Evolutionary conservation across 2,113 vertebrate species (phyloP).

Genomic region (Anarhynchus alexandrinus): DNA sequence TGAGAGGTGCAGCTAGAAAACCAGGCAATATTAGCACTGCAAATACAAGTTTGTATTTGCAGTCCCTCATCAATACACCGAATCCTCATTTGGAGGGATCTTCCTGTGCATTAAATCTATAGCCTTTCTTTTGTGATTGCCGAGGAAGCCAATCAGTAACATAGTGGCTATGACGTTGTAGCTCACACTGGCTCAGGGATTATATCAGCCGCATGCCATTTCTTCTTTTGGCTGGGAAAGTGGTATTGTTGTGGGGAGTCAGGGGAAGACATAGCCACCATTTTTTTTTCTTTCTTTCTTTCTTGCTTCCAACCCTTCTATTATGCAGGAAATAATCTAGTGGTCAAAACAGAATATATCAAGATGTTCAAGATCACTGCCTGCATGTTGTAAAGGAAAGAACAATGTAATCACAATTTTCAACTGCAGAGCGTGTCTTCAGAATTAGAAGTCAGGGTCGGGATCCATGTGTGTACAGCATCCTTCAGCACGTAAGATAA

Average conservation of each 20-base stretch:
- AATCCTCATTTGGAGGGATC: neutral
- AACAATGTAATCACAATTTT: neutral
- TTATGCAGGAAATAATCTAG: neutral
- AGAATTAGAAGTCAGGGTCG: neutral
- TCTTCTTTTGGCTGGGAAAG: neutral
- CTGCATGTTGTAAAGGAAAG: neutral
- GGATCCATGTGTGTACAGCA: neutral
- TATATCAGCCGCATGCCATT: neutral
- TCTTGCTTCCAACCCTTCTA: neutral
- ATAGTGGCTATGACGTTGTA: neutral
- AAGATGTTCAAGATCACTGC: neutral
- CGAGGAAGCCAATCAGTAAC: neutral
- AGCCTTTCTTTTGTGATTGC: neutral
- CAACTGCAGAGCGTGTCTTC: neutral
- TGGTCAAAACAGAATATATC: neutral
- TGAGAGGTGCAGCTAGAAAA: neutral
- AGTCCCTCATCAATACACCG: neutral
- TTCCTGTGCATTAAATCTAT: neutral
- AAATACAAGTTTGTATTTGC: neutral
- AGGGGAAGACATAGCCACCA: neutral
- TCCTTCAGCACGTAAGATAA: neutral
- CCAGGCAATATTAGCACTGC: neutral
- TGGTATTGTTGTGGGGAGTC: neutral
- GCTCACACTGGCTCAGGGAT: neutral
- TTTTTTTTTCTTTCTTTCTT: neutral